Base-by-base conservation (phyloP, 2,113 vertebrate species). In the Fulica atra region DNA sequence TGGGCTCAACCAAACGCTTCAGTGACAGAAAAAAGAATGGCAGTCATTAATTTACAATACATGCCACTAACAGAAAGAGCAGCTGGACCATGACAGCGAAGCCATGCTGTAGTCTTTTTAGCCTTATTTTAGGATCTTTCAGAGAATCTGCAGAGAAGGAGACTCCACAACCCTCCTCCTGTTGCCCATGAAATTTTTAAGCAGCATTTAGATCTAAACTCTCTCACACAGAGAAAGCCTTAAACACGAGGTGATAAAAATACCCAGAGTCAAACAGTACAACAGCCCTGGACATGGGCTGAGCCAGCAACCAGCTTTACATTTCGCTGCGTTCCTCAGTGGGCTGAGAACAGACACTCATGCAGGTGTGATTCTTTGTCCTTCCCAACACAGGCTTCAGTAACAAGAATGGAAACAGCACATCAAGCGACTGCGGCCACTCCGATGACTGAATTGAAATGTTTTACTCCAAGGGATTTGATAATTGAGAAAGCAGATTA, bases 401-500 rank as follows among this genome's bases (percentile, higher is more conserved):
- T 82, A 92, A 94, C 68, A 82, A 94, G 93, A 95, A 80, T 70
- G 57, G 65, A 87, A 96, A 93, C 46, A 85, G 63, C 50, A 85
- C 31, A 74, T 69, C 77, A 94, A 84, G 65, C 40, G 87, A 35
- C 73, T 70, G 59, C 46, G 60, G 77, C 71, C 85, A 73, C 26
- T 93, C 85, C 93, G 60, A 94, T 79, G 88, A 85, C 66, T 69
- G 56, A 96, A 92, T 16, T 95, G 89, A 82, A 89, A 96, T 93
- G 66, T 82, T 92, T 95, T 88, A 31, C 92, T 96, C 91, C 40
- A 66, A 89, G 91, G 95, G 93, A 57, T 74, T 14, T 88, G 77
- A 63, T 95, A 96, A 97, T 96, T 93, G 94, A 97, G 83, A 97
- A 96, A 95, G 40, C 95, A 97, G 93, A 87, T 94, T 89, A 96